A percentile compares a stretch with the other conserved stretches of the same genome.
phyloP scores from a whole-genome alignment of 2,797 vertebrate species.

The Meda fulgida region DNA sequence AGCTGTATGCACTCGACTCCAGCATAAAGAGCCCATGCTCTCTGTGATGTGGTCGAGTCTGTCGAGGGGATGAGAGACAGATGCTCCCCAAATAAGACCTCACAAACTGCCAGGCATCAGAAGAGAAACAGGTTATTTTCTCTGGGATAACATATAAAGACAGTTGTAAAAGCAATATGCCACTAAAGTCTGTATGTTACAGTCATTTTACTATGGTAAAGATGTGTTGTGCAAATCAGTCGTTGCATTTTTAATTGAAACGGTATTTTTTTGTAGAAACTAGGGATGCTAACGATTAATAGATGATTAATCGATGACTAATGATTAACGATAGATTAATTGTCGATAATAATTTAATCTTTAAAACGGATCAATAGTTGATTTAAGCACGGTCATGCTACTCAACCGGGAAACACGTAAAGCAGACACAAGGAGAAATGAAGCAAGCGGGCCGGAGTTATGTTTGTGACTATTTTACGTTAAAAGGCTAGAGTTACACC shows the following conservation, averaged over 20 bases:
- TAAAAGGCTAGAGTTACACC: no score
- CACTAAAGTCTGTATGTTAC: background rate
- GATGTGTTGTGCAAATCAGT: background rate
- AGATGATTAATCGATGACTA: no score
- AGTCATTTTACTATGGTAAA: background rate
- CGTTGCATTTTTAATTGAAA: background rate
- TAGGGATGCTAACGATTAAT: no score
- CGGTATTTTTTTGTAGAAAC: background rate
- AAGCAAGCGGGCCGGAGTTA: no score
- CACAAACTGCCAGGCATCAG: slow-evolving; percentile 12
- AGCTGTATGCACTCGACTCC: slow-evolving; percentile 17
- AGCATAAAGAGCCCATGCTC: background rate
- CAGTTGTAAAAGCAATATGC: slow-evolving; percentile 11
- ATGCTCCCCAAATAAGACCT: background rate
- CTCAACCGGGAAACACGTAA: no score
- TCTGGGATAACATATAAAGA: background rate
- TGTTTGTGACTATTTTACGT: no score
- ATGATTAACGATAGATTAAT: no score
- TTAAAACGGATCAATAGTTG: no score
- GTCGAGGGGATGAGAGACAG: background rate
- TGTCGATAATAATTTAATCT: no score
- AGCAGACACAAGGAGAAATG: no score
- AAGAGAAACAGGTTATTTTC: background rate
- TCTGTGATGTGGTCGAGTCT: slow-evolving; percentile 48
- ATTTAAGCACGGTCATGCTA: no score